Base-by-base conservation (phyloP, 2,888 invertebrate species). In the Euzetes globulus region DNA sequence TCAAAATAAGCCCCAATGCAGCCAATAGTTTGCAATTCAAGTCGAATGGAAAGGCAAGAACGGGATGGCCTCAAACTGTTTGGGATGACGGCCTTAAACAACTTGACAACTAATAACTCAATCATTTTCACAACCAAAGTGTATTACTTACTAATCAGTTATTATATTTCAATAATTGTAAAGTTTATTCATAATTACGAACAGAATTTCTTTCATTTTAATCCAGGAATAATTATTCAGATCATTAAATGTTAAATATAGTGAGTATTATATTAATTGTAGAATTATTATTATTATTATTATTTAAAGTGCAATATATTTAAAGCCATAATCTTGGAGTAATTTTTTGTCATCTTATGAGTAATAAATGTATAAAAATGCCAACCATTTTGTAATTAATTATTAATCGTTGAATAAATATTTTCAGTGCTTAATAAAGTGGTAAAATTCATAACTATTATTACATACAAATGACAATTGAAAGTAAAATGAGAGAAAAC, bases 41-140 rank as follows among this genome's bases (percentile, higher is more conserved):
- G 19, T 17, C 50, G 27, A 71, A 65, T 19, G 41, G 58, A 29
- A 72, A 72, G 37, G 72, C 88, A 75, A 87, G 96, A 75, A 96
- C 96, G 0, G 96, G 96, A 17, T 96, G 96, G 96, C 96, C 95
- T 0, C 94, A 96, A 81, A 92, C 94, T 83, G 95, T 95, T 78
- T 96, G 96, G 95, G 95, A 94, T 0, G 25, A 25, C 55, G 85
- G 85, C 78, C 81, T 86, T 15, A 84, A 84, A 77, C 45, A 74
- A 37, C 80, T 80, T 37, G 78, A 78, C 33, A 52, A 68, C 25
- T 41, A 63, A 60, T 33, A 45, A 71, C n/a, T 50, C 50, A 25
- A n/a, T n/a, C n/a, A n/a, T 37, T 37, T 15, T 41, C 11, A 70
- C 45, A 70, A 22, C 27, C 25, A 6, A 37, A 41, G 13, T 45